phyloP scores from a whole-genome alignment of 2,888 invertebrate genomes.

The Athalia circularis region DNA sequence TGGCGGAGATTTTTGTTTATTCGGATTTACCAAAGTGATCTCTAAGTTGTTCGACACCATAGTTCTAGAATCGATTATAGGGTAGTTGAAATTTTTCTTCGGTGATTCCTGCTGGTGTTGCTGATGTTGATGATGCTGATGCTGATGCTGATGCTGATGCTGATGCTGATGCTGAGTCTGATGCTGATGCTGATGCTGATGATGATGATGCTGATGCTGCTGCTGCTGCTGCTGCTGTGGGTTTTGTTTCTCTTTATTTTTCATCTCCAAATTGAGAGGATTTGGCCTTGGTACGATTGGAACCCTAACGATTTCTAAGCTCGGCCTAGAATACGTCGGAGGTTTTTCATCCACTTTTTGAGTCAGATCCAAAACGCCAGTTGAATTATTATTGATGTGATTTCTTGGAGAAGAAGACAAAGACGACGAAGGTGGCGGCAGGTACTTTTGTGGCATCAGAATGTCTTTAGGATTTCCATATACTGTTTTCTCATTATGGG shows the following conservation, averaged over 20 bases:
- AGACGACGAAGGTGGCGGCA: conserved; percentile 59
- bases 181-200: conserved; percentile 47
- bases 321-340: conserved; percentile 68
- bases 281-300: conserved; percentile 73
- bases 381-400: conserved; percentile 63
- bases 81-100: conserved; percentile 59
- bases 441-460: conserved; percentile 76
- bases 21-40: conserved; percentile 81
- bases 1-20: conserved; percentile 66
- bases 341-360: conserved; percentile 75
- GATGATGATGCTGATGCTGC: conserved; percentile 45
- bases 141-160: conserved; percentile 44
- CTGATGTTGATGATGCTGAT: conserved; percentile 49
- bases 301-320: conserved; percentile 79
- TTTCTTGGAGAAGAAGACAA: conserved; percentile 20
- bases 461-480: conserved; percentile 86
- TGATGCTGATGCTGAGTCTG: conserved; percentile 48
- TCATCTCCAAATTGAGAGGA: conserved; percentile 75
- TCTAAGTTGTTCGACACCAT: conserved; percentile 81
- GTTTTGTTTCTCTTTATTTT: conserved; percentile 69
- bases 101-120: conserved; percentile 53
- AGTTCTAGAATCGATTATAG: conserved; percentile 74
- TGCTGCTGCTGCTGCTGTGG: conserved; percentile 48
- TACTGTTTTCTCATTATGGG: conserved; percentile 79
- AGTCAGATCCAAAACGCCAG: conserved; percentile 81